Conservation (phyloP, 2,888 invertebrate species). For the Idaea dimidiata region DNA sequence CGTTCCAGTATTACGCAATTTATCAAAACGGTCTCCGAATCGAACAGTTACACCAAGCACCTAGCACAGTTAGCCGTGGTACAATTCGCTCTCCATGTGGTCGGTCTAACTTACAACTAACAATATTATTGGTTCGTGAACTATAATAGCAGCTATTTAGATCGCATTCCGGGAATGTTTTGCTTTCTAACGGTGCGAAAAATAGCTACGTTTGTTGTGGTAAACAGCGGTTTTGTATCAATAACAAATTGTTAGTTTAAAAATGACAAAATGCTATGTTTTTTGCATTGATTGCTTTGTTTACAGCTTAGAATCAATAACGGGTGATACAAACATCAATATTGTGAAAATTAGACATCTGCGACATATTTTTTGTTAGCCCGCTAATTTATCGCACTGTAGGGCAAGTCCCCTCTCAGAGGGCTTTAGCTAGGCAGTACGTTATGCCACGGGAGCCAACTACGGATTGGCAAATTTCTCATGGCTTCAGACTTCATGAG, state of each 20-base stretch:
- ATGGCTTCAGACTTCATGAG: too few species aligned
- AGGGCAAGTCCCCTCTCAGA: too few species aligned
- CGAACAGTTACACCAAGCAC: conserved; percentile 22
- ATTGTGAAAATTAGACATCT: too few species aligned
- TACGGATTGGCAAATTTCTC: too few species aligned
- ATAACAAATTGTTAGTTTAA: background rate
- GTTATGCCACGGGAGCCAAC: too few species aligned
- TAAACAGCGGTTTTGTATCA: background rate
- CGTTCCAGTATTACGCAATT: conserved; percentile 21
- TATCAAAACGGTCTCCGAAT: conserved; percentile 24
- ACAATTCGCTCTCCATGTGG: conserved; percentile 12
- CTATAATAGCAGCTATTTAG: background rate
- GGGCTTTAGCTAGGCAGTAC: too few species aligned
- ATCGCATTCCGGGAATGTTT: background rate
- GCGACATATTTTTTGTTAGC: too few species aligned
- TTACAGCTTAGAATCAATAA: background rate
- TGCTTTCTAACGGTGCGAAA: conserved; percentile 4
- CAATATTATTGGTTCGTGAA: conserved; percentile 2
- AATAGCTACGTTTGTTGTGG: background rate
- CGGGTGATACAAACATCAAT: background rate
- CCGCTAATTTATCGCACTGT: too few species aligned
- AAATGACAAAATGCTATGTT: background rate
- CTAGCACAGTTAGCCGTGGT: conserved; percentile 3
- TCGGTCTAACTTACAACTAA: conserved; percentile 7
- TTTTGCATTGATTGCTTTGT: background rate